Base-by-base conservation (phyloP, 2,888 invertebrate species). In the Loripinus fragilis region DNA sequence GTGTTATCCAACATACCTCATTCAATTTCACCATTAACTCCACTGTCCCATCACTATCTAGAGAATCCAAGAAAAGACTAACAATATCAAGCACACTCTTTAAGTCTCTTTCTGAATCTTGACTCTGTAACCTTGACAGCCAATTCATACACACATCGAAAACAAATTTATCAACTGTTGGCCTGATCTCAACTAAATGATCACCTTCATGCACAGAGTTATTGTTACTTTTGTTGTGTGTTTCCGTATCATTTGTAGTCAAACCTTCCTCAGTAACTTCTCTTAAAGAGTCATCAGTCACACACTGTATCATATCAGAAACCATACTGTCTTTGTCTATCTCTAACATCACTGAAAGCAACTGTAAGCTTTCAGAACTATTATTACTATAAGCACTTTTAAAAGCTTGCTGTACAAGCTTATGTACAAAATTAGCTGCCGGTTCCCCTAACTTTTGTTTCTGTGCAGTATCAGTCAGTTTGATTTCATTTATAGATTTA, bases 101-200 rank as follows among this genome's bases (percentile, higher is more conserved):
- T 23, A 85, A 74, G 67, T 86, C 86, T 20, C 20, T 30, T 17
- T 52, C 76, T 45, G 68, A 52, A 41, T 45, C 41, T 30, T 81
- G 74, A 68, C 84, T 80, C 45, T 84, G 78, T 20, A 89, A 60
- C 81, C 86, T 80, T 52, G 71, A 71, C 42, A 89, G 71, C 89
- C 89, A 89, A 28, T 88, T 87, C 23, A 89, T 70, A 83, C 88
- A 87, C 20, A 89, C 82, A 75, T 85, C 81, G 75, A 86, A 86
- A 52, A 89, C 85, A 85, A 89, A 89, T 17, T 30, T 20, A 7
- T 60, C 33, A 17, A 1, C 17, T 30, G 60, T 8, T 33, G 33
- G 10, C 33, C 33, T 33, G 30, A 20, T 33, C 12, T 60, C 60
- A 60, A 2, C 17, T 60, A n/a, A 25, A 60, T 33, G 17, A 30